These are phyloP conservation scores for Danaus chrysippus DNA, from an alignment of 2,888 invertebrate genomes.

Conservation along the genomic window DNA sequence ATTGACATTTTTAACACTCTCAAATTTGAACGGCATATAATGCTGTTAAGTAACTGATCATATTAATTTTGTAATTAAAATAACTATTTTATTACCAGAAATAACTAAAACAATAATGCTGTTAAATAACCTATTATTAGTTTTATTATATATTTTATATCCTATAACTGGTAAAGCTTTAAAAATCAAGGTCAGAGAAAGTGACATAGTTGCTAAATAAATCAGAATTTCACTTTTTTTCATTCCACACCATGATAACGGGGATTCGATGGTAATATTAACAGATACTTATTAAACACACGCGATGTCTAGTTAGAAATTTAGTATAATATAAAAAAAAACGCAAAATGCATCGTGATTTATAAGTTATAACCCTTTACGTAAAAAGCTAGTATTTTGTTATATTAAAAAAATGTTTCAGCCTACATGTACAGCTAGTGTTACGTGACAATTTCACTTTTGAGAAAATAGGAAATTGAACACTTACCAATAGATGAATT, in stretches of 20 bases:
- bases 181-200: conserved; percentile 42
- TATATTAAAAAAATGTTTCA: background rate
- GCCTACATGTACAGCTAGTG: conserved; percentile 16
- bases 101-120: too few species aligned
- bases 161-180: conserved; percentile 28
- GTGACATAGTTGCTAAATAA: conserved; percentile 26
- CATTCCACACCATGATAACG: too few species aligned
- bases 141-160: too few species aligned
- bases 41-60: too few species aligned
- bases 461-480: conserved; percentile 37
- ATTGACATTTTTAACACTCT: too few species aligned
- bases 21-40: too few species aligned
- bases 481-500: conserved; percentile 28
- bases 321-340: conserved; percentile 2
- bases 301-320: conserved; percentile 12
- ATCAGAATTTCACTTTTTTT: conserved; percentile 36
- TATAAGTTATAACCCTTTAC: too few species aligned
- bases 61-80: too few species aligned
- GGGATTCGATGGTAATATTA: too few species aligned
- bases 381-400: too few species aligned
- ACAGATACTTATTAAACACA: background rate
- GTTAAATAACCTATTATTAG: too few species aligned
- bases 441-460: conserved; percentile 41
- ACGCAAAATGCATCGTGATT: background rate
- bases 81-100: too few species aligned